Evolutionary conservation across 2,113 vertebrate species (phyloP).

Genomic region (Asarcornis scutulata): DNA sequence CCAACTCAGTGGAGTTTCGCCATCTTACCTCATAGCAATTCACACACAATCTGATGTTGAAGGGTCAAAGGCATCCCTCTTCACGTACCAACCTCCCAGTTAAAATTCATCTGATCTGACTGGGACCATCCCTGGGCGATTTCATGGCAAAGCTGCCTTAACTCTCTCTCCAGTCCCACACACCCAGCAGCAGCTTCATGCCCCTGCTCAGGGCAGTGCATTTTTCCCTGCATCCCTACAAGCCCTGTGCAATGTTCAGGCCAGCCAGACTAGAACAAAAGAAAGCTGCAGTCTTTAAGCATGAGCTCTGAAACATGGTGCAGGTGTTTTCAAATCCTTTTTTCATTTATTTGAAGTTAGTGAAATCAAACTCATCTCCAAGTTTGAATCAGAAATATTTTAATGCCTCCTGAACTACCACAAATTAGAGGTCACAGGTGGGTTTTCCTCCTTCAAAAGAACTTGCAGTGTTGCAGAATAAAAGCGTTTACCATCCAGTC

Average conservation of each 20-base stretch:
- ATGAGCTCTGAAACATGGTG: neutral
- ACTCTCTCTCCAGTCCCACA: neutral
- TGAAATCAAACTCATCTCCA: slow-evolving; percentile 12
- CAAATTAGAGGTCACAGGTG: neutral
- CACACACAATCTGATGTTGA: neutral
- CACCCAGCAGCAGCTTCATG: neutral
- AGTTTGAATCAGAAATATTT: neutral
- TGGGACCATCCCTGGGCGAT: neutral
- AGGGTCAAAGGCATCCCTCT: neutral
- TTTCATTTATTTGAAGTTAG: slow-evolving; percentile 25
- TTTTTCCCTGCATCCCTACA: neutral
- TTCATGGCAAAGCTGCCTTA: neutral
- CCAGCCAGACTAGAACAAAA: neutral
- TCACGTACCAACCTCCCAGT: neutral
- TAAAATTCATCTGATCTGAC: neutral
- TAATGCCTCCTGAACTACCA: neutral
- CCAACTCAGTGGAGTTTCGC: neutral
- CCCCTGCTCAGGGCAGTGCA: neutral
- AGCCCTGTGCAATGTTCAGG: neutral
- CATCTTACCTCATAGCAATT: neutral
- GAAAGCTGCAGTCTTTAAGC: neutral
- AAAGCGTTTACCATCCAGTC: slow-evolving; percentile 29
- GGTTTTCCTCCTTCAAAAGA: neutral
- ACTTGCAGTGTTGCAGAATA: slow-evolving; percentile 4
- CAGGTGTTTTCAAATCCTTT: neutral